Evolutionary conservation across 1,140 invertebrate genomes (phyloP).

Genomic region (Anoplophora glabripennis): DNA sequence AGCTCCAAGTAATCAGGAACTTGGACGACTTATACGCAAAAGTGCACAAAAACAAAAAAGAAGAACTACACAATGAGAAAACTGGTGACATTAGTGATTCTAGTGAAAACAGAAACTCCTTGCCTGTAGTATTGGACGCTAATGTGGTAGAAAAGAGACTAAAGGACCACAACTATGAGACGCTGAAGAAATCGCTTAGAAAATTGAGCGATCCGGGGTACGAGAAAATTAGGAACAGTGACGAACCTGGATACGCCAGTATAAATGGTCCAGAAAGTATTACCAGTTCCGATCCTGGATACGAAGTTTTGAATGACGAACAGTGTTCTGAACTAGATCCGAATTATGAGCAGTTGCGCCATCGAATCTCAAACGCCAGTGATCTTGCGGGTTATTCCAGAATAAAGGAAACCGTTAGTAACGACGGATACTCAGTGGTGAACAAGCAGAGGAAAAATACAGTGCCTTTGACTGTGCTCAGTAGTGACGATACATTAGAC

Average conservation of each 20-base stretch:
- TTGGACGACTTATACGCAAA: slow-evolving; percentile 87
- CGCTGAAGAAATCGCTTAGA: slow-evolving; percentile 47
- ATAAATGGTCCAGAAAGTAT: slow-evolving; percentile 57
- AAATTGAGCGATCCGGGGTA: slow-evolving; percentile 62
- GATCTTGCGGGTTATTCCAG: slow-evolving; percentile 49
- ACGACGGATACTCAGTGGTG: slow-evolving; percentile 54
- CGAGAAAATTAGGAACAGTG: slow-evolving; percentile 57
- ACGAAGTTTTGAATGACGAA: slow-evolving; percentile 54
- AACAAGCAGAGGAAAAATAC: slow-evolving; percentile 50
- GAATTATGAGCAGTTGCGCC: slow-evolving; percentile 68
- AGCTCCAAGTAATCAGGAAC: slow-evolving; percentile 47
- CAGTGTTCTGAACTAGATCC: slow-evolving; percentile 61
- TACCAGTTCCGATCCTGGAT: slow-evolving; percentile 60
- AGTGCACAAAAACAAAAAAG: slow-evolving; percentile 65
- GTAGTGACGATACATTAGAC: slow-evolving; percentile 30
- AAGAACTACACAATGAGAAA: slow-evolving; percentile 28
- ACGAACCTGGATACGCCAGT: slow-evolving; percentile 46
- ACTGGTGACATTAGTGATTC: slow-evolving; percentile 1
- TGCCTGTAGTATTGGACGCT: not conserved
- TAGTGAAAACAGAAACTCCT: not conserved
- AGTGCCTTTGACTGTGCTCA: not conserved
- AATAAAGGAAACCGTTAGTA: slow-evolving; percentile 40
- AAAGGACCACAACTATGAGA: slow-evolving; percentile 44
- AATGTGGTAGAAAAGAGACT: slow-evolving; percentile 6
- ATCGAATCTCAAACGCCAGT: slow-evolving; percentile 40